Evolutionary conservation across 2,113 vertebrate species (phyloP), one percentile per base, ranked within the genome.

Genomic region (Dipodomys merriami): DNA sequence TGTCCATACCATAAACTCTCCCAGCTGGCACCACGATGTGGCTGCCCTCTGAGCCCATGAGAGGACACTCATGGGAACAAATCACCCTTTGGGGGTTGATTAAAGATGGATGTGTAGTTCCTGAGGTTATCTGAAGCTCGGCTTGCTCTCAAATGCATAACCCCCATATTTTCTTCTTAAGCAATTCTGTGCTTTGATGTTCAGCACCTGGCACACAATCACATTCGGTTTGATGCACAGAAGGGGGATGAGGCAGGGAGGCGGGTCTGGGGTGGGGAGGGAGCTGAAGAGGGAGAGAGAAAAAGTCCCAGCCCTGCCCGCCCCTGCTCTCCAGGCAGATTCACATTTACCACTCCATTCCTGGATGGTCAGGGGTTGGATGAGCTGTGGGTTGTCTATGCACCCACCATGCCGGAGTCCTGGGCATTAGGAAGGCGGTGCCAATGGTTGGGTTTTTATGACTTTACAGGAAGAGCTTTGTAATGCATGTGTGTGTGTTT

Each of bases 131-230:
- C 25, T 2, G 74, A 7, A 60, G 85, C 85, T 72, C 53, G 29
- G 87, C 65, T 85, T 93, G 74, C 79, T 96, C 87, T 77, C 6
- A 7, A 76, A 93, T 81, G 96, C 87, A 81, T 80, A 94, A 92
- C 94, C 93, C 96, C 91, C 69, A 60, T 86, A 94, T 91, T 95
- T 96, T 90, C 91, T 90, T 96, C 94, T 91, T 88, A 94, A 94
- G 95, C 79, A 46, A 78, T 94, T 88, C 65, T 74, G 78, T 44
- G 76, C 94, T 96, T 90, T 95, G 93, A 95, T 91, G 95, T 85
- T 94, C 86, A 2, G 74, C 39, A 1, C 64, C 6, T 0, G 85
- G 53, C 53, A 69, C 83, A 74, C 88, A 74, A 82, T 92, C 77
- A 30, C 67, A 19, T 60, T 90, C 5, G 7, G 92, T 78, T 85